phyloP scores from a whole-genome alignment of 2,113 vertebrate species.

The Pteropus alecto region DNA sequence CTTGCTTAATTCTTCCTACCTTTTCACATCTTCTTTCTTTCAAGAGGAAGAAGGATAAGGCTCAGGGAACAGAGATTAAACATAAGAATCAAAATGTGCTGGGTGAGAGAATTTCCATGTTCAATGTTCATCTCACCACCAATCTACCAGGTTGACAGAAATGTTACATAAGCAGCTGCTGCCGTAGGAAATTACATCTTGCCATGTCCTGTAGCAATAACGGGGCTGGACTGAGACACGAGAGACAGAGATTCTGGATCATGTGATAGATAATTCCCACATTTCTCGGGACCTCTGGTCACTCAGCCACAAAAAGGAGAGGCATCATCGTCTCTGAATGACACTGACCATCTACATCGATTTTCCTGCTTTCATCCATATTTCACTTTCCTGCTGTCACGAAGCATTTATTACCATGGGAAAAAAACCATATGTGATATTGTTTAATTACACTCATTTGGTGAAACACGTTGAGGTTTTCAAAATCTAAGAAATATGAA shows the following conservation, averaged over 20 bases:
- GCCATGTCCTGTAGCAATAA: rapidly evolving
- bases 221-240: not conserved
- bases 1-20: not conserved
- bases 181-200: not conserved
- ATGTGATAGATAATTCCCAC: rapidly evolving
- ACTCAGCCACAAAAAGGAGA: not conserved
- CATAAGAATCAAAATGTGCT: not conserved
- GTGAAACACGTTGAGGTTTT: not conserved
- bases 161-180: rapidly evolving
- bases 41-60: not conserved
- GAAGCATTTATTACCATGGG: not conserved
- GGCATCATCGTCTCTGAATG: not conserved
- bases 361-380: not conserved
- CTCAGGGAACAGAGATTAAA: not conserved
- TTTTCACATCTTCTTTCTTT: not conserved
- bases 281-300: not conserved
- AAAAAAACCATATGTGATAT: not conserved
- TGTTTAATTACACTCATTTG: not conserved
- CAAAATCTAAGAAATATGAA: not conserved
- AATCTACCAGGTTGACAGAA: not conserved
- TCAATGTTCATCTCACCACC: rapidly evolving
- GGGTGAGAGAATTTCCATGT: not conserved
- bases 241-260: not conserved
- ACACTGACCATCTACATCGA: rapidly evolving
- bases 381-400: not conserved